phyloP scores from a whole-genome alignment of 2,113 vertebrate genomes.

The Bujurquina vittata region DNA sequence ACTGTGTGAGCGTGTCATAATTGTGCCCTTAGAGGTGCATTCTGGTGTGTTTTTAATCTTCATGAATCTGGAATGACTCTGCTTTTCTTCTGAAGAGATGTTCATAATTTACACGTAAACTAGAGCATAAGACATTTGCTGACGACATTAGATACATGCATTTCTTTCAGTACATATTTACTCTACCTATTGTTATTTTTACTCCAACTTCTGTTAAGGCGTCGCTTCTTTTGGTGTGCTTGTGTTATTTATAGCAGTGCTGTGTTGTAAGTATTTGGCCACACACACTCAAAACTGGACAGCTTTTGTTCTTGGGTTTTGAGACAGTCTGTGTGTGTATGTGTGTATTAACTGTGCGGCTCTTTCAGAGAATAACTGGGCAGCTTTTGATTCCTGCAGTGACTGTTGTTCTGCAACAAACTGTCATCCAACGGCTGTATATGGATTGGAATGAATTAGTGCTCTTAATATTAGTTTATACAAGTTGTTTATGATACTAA shows the following conservation, averaged over 20 bases:
- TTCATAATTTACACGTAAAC: background rate
- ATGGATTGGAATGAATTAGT: background rate
- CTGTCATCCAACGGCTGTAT: background rate
- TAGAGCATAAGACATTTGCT: background rate
- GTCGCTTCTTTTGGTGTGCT: background rate
- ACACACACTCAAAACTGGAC: background rate
- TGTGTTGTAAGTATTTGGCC: background rate
- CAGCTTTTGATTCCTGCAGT: background rate
- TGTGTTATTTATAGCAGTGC: background rate
- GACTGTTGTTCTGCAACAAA: background rate
- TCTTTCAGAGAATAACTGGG: background rate
- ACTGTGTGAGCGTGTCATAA: background rate
- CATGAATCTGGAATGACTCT: background rate
- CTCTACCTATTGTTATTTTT: background rate
- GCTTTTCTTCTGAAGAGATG: background rate
- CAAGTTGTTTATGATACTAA: background rate
- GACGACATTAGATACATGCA: background rate
- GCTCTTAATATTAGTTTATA: background rate
- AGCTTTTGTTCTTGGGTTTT: background rate
- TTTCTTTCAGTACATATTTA: background rate
- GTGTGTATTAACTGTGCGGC: background rate
- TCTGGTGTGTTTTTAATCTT: background rate
- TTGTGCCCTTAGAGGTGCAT: background rate
- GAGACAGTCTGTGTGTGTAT: background rate
- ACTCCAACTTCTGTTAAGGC: background rate